These are phyloP conservation scores for Cantharis flavilabris DNA, from an alignment of 2,888 invertebrate genomes.

Conservation along the genomic window DNA sequence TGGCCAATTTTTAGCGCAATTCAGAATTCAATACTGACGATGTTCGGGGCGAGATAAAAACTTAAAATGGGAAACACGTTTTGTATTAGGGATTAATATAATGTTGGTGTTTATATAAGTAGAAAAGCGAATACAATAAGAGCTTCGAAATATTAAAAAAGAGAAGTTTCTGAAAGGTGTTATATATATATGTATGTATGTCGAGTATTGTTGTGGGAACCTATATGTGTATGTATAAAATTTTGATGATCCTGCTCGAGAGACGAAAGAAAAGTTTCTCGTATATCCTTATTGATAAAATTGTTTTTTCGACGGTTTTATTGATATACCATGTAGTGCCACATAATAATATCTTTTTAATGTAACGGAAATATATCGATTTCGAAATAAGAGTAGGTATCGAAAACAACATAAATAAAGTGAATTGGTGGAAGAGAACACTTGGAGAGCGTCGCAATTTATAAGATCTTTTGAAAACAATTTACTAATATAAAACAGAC, in stretches of 20 bases:
- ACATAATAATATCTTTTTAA: constrained; percentile 21
- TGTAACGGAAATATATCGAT: constrained; percentile 17
- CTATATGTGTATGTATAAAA: constrained; percentile 18
- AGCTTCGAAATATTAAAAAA: constrained; percentile 24
- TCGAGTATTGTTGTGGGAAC: constrained; percentile 24
- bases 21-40: background rate
- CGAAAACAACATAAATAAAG: constrained; percentile 7
- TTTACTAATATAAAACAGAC: constrained; percentile 9
- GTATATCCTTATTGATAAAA: constrained; percentile 17
- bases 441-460: background rate
- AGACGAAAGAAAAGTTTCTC: constrained; percentile 23
- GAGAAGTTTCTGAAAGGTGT: constrained; percentile 26
- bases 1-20: background rate
- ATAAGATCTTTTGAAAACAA: constrained; percentile 6
- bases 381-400: background rate
- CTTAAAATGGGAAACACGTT: background rate
- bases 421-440: constrained; percentile 4
- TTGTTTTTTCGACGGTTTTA: constrained; percentile 18
- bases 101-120: constrained; percentile 20
- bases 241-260: constrained; percentile 26
- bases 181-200: constrained; percentile 6
- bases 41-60: background rate
- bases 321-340: constrained; percentile 21
- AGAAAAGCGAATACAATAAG: constrained; percentile 23
- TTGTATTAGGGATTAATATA: constrained; percentile 9